A percentile compares a stretch with the other conserved stretches of the same genome.
Conservation (phyloP, 2,113 vertebrate species). For the Spilogale gracilis region DNA sequence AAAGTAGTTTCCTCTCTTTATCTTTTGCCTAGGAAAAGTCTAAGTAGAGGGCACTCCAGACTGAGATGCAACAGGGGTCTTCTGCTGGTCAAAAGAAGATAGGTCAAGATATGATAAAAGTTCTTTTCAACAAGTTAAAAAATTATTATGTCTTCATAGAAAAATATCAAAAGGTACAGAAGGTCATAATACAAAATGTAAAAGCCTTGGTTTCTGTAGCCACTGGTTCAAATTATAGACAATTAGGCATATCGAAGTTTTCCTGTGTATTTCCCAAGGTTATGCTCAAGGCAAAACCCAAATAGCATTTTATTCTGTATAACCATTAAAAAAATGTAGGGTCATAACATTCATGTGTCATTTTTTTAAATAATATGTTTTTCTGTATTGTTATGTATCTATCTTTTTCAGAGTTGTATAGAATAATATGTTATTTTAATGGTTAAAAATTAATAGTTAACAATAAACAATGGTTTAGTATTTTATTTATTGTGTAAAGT, state of each 20-base stretch:
- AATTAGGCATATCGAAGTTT: not conserved
- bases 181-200: not conserved
- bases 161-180: not conserved
- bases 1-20: not conserved
- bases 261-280: not conserved
- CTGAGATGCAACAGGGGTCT: not conserved
- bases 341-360: not conserved
- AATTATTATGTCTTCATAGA: not conserved
- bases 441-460: not conserved
- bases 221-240: not conserved
- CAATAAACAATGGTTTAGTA: not conserved
- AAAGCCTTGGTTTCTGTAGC: not conserved
- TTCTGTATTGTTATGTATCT: not conserved
- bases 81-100: not conserved
- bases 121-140: not conserved
- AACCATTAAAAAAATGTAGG: not conserved
- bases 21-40: not conserved
- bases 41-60: not conserved
- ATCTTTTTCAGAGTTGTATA: not conserved
- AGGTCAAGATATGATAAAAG: not conserved
- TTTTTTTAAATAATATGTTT: not conserved
- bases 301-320: not conserved
- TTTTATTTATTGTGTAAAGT: not conserved
- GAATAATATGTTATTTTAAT: not conserved
- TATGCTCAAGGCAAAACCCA: not conserved